Percentiles rank a stretch among this genome's conserved stretches.
These are phyloP conservation scores for Hoplodrina blanda DNA, from an alignment of 2,888 invertebrate species.

Conservation along the genomic window DNA sequence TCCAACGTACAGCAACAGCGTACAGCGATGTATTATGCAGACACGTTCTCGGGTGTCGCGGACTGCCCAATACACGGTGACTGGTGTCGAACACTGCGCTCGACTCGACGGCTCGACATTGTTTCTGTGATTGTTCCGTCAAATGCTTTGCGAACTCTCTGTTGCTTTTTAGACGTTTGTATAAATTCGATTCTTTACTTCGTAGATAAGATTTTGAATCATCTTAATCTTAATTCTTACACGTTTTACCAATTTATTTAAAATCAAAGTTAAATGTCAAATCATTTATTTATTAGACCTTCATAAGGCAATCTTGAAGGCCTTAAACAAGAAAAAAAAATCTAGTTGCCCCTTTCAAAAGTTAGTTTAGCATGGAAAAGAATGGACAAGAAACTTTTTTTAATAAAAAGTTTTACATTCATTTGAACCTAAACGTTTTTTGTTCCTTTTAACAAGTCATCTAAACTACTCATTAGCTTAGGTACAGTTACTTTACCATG, in stretches of 20 bases:
- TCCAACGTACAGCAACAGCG: conserved; percentile 87
- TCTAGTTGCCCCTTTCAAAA: too few species aligned
- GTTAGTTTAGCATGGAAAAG: too few species aligned
- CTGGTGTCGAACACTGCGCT: conserved; percentile 58
- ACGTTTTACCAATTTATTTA: neutral
- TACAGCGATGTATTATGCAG: conserved; percentile 89
- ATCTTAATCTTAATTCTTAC: neutral
- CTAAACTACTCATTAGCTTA: neutral
- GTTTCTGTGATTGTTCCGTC: conserved; percentile 49
- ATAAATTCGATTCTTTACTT: conserved; percentile 6
- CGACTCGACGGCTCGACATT: conserved; percentile 43
- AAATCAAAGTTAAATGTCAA: too few species aligned
- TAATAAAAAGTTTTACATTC: too few species aligned
- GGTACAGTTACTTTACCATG: neutral
- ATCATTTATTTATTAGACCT: too few species aligned
- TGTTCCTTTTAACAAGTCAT: too few species aligned
- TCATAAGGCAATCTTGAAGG: too few species aligned
- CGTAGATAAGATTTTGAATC: neutral
- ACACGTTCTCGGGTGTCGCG: conserved; percentile 83
- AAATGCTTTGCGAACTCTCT: conserved; percentile 27
- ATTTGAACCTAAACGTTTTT: too few species aligned
- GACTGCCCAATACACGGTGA: conserved; percentile 68
- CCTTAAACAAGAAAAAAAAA: too few species aligned
- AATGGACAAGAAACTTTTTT: too few species aligned
- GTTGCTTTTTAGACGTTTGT: conserved; percentile 26